phyloP scores from a whole-genome alignment of 2,888 invertebrate genomes.

The Melikaiella ostensackeni region DNA sequence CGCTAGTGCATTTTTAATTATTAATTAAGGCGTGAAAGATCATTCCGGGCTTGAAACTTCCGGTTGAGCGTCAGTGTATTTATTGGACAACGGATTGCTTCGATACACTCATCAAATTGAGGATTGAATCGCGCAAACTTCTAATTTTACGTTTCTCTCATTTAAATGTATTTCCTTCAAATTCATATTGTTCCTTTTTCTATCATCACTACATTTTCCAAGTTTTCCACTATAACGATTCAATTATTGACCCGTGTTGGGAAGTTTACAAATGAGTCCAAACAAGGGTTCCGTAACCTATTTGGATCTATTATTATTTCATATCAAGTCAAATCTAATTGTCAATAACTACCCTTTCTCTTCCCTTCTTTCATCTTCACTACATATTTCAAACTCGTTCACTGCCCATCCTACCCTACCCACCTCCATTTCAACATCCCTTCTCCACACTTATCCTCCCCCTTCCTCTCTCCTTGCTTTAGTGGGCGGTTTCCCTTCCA shows the following conservation, averaged over 20 bases:
- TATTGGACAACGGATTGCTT: slow-evolving; percentile 18
- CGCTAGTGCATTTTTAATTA: slow-evolving; percentile 60
- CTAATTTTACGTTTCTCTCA: slow-evolving; percentile 9
- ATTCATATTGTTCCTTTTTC: neutral
- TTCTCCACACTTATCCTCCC: too few relatives aligned
- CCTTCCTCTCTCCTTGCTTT: too few relatives aligned
- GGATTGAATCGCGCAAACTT: slow-evolving; percentile 12
- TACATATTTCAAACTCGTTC: too few relatives aligned
- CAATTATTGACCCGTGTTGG: neutral
- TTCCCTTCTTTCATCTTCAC: too few relatives aligned
- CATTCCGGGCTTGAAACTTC: slow-evolving; percentile 55
- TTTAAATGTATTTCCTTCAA: neutral
- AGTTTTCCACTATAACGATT: neutral
- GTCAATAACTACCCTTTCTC: too few relatives aligned
- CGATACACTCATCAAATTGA: slow-evolving; percentile 33
- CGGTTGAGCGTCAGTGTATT: slow-evolving; percentile 27
- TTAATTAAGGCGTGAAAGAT: slow-evolving; percentile 58
- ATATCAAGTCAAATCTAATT: too few relatives aligned
- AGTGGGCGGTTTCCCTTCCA: too few relatives aligned
- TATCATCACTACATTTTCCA: neutral
- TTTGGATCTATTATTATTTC: too few relatives aligned
- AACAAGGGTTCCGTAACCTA: too few relatives aligned
- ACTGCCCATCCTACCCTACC: too few relatives aligned
- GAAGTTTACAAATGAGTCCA: too few relatives aligned
- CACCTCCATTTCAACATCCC: too few relatives aligned